A percentile compares a stretch with the other conserved stretches of the same genome.
Conservation (phyloP, 1,140 invertebrate species). For the Drosophila triauraria region DNA sequence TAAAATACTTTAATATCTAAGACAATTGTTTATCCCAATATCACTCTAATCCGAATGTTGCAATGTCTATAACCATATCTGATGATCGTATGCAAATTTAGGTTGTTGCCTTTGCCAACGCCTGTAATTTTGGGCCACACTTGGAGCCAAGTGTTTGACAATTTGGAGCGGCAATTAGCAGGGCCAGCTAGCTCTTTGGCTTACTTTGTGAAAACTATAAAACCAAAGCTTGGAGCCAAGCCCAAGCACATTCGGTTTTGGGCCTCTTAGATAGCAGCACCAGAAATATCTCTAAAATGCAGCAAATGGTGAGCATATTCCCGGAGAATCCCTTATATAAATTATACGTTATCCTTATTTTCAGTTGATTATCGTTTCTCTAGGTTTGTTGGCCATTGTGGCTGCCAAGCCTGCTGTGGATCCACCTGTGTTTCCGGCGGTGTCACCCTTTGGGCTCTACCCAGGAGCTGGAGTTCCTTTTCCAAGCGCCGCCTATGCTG, state of each 20-base stretch:
- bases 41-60: conserved; percentile 10
- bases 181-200: not conserved
- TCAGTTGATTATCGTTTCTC: conserved; percentile 32
- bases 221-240: conserved; percentile 4
- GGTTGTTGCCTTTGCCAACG: conserved; percentile 14
- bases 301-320: conserved; percentile 39
- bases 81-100: conserved; percentile 26
- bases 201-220: conserved; percentile 40
- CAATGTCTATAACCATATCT: conserved; percentile 24
- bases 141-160: conserved; percentile 50
- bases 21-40: not conserved
- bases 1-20: not conserved
- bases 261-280: not conserved
- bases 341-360: not conserved
- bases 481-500: conserved; percentile 4
- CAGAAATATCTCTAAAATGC: conserved; percentile 25
- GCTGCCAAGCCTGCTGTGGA: conserved; percentile 18
- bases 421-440: conserved; percentile 10
- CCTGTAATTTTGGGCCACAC: conserved; percentile 52
- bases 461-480: conserved; percentile 4
- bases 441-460: conserved; percentile 23
- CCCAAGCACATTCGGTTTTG: conserved; percentile 34
- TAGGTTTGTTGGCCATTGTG: conserved; percentile 41
- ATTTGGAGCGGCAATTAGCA: conserved; percentile 40
- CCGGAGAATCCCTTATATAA: fast-evolving